Evolutionary conservation across 2,797 vertebrate species (phyloP).

Genomic region (Cephalopachus bancanus): DNA sequence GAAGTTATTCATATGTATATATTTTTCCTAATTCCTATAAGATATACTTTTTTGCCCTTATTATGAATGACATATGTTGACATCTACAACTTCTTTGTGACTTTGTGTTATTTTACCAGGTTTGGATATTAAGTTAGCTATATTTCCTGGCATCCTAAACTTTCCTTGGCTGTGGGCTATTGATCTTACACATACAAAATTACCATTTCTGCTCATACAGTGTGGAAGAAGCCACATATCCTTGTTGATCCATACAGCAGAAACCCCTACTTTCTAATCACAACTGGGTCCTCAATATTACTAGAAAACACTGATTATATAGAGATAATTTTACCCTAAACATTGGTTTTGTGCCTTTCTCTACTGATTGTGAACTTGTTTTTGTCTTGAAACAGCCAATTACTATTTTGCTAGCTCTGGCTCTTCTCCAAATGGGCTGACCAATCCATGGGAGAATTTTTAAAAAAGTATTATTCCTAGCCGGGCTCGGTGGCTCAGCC

Average conservation of each 20-base stretch:
- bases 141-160: neutral
- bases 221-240: neutral
- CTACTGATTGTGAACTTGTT: neutral
- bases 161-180: neutral
- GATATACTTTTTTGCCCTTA: neutral
- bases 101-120: neutral
- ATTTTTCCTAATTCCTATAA: neutral
- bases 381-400: neutral
- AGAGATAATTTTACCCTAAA: neutral
- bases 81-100: neutral
- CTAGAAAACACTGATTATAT: neutral
- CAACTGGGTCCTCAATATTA: neutral
- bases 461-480: neutral
- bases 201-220: neutral
- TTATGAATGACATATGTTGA: neutral
- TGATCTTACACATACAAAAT: neutral
- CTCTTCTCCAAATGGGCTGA: neutral
- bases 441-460: neutral
- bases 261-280: neutral
- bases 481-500: too few species aligned
- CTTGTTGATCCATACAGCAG: neutral
- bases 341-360: neutral
- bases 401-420: neutral
- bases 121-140: neutral
- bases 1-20: neutral